Evolutionary conservation across 2,113 vertebrate species (phyloP).

Genomic region (Anarrhichthys ocellatus): DNA sequence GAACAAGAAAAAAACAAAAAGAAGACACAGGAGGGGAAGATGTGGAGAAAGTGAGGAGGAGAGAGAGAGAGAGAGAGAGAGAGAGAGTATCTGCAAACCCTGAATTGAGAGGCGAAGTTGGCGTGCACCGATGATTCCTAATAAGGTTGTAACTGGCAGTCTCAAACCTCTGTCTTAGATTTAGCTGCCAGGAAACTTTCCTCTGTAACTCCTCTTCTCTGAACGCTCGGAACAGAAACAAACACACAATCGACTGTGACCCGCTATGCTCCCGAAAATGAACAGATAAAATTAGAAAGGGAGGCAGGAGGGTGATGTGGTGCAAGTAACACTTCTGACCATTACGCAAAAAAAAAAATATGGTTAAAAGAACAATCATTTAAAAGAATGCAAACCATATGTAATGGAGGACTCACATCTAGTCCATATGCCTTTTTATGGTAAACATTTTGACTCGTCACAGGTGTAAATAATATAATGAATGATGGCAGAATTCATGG

Average conservation of each 20-base stretch:
- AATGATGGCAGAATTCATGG: too few species aligned
- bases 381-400: not conserved
- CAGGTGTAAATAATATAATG: too few species aligned
- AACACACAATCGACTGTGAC: constrained; percentile 66
- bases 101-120: constrained; percentile 70
- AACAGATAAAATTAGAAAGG: constrained; percentile 48
- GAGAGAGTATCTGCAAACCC: constrained; percentile 66
- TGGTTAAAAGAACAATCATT: not conserved
- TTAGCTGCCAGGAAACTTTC: constrained; percentile 83
- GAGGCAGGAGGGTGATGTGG: not conserved
- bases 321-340: constrained; percentile 23
- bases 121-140: constrained; percentile 82
- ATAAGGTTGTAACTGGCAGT: constrained; percentile 84
- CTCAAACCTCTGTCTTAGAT: constrained; percentile 70
- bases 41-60: constrained; percentile 26
- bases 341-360: constrained; percentile 10
- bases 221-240: constrained; percentile 76
- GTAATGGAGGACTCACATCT: not conserved
- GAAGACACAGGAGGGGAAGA: constrained; percentile 29
- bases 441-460: too few species aligned
- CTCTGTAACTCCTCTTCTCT: constrained; percentile 69
- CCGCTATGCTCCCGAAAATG: constrained; percentile 45
- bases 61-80: constrained; percentile 47
- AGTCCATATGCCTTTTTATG: not conserved
- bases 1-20: constrained; percentile 42